phyloP scores from a whole-genome alignment of 2,797 vertebrate genomes.

The Serranus cabrilla region DNA sequence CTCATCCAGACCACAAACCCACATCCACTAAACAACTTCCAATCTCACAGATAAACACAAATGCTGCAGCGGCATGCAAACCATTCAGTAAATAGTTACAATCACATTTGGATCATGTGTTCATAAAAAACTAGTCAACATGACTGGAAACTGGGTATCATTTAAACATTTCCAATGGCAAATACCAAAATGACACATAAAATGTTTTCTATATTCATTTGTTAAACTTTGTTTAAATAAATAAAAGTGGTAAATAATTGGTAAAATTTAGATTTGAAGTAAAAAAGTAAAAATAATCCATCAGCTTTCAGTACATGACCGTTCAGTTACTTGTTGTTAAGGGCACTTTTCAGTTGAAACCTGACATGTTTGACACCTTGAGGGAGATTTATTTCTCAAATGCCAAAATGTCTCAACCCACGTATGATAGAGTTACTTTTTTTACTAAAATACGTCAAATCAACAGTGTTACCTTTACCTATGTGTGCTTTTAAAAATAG shows the following conservation, averaged over 20 bases:
- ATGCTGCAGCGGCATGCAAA: background rate
- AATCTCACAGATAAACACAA: slow-evolving; percentile 17
- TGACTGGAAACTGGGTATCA: background rate
- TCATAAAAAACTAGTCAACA: background rate
- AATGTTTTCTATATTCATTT: no score
- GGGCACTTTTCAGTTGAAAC: no score
- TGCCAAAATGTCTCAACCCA: no score
- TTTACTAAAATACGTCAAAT: background rate
- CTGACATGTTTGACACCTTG: no score
- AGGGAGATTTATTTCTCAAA: no score
- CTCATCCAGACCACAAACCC: slow-evolving; percentile 19
- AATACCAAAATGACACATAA: background rate
- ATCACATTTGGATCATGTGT: background rate
- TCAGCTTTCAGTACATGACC: no score
- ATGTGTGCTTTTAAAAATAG: background rate
- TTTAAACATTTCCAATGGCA: background rate
- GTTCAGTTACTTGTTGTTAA: no score
- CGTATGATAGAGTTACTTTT: background rate
- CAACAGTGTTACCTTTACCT: background rate
- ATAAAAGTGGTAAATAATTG: no score
- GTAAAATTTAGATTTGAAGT: no score
- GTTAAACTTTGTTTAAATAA: no score
- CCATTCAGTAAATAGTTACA: background rate
- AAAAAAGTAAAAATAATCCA: no score
- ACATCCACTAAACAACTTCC: slow-evolving; percentile 12